These are phyloP conservation scores for Pseudochirops cupreus DNA, from an alignment of 2,797 vertebrate species.

Conservation along the genomic window DNA sequence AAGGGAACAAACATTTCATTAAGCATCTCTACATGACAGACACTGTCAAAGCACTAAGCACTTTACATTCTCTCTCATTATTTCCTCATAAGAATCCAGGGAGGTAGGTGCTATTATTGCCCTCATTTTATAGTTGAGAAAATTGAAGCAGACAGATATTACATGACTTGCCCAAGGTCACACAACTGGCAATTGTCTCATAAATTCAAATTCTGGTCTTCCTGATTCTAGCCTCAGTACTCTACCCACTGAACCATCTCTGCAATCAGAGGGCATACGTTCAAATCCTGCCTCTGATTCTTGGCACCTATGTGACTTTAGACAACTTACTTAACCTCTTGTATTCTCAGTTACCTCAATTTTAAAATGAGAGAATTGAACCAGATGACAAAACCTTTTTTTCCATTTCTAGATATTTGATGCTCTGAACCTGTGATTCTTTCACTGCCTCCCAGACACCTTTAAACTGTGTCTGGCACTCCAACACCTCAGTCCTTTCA, in stretches of 20 bases:
- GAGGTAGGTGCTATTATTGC: background rate
- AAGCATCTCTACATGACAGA: background rate
- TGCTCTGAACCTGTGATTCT: background rate
- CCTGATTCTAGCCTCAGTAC: background rate
- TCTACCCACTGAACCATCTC: background rate
- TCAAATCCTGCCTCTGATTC: background rate
- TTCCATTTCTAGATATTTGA: background rate
- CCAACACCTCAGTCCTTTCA: background rate
- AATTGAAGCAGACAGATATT: background rate
- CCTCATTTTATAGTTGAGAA: background rate
- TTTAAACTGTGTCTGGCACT: background rate
- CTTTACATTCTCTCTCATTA: background rate
- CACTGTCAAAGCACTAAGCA: background rate
- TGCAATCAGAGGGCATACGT: background rate
- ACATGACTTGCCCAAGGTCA: background rate
- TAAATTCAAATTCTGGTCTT: background rate
- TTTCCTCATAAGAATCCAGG: background rate
- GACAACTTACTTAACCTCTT: background rate
- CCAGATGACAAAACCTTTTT: background rate
- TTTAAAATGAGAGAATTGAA: background rate
- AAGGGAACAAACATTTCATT: background rate
- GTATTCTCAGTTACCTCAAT: background rate
- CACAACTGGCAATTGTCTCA: background rate
- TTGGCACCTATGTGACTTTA: background rate
- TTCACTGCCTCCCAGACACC: background rate